Conservation (phyloP, 1,140 invertebrate species). For the Eulimnadia texana region DNA sequence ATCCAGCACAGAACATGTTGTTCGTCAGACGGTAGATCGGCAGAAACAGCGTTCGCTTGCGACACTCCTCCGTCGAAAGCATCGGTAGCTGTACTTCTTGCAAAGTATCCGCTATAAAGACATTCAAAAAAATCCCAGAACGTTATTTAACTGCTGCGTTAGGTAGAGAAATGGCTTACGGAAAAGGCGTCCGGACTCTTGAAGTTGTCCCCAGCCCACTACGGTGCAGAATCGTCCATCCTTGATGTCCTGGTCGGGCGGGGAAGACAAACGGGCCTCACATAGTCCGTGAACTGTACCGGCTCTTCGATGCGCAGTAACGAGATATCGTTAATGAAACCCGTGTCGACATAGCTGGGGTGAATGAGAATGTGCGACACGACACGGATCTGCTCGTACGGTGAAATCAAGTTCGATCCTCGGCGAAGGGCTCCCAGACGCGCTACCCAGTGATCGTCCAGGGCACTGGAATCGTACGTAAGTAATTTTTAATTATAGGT, state of each 20-base stretch:
- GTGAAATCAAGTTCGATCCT: slow-evolving; percentile 52
- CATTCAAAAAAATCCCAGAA: too few relatives aligned
- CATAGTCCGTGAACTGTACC: slow-evolving; percentile 52
- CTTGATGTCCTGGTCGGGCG: slow-evolving; percentile 28
- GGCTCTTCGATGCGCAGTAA: slow-evolving; percentile 45
- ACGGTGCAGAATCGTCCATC: slow-evolving; percentile 55
- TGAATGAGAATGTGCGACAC: slow-evolving; percentile 50
- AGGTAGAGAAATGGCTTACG: slow-evolving; percentile 56
- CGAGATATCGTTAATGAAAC: slow-evolving; percentile 66
- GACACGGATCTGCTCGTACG: slow-evolving; percentile 47
- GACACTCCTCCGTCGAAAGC: slow-evolving; percentile 63
- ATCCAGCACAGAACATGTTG: slow-evolving; percentile 82
- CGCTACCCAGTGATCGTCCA: slow-evolving; percentile 61
- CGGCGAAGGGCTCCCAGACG: slow-evolving; percentile 53
- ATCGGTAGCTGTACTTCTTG: slow-evolving; percentile 73
- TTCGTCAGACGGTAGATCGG: slow-evolving; percentile 63
- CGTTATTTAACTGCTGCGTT: too few relatives aligned
- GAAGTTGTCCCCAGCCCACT: slow-evolving; percentile 66
- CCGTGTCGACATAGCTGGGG: slow-evolving; percentile 55
- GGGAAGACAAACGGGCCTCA: slow-evolving; percentile 54
- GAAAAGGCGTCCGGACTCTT: slow-evolving; percentile 60
- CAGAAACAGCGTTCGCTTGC: slow-evolving; percentile 57
- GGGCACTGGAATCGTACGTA: slow-evolving; percentile 31
- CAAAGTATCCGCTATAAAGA: slow-evolving; percentile 57
- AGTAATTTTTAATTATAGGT: not conserved